These are phyloP conservation scores for Labia minor DNA, from an alignment of 2,888 invertebrate genomes.

Conservation along the genomic window DNA sequence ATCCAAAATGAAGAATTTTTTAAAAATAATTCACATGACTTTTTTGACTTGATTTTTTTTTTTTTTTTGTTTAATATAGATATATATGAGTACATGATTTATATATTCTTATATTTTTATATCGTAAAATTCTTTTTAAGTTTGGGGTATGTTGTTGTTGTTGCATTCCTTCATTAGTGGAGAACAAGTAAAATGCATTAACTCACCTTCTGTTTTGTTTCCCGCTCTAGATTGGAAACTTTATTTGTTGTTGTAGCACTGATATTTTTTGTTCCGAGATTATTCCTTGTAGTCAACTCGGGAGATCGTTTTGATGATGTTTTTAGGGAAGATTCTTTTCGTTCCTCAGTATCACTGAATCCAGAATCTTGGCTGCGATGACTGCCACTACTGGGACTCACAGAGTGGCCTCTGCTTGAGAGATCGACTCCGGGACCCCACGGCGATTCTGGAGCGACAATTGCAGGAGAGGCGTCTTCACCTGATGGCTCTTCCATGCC, in stretches of 20 bases:
- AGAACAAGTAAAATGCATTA: no score
- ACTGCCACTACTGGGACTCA: conserved; percentile 46
- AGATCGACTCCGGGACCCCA: conserved; percentile 44
- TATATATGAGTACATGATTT: no score
- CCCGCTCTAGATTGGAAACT: not conserved
- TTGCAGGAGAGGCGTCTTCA: conserved; percentile 16
- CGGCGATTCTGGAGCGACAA: conserved; percentile 34
- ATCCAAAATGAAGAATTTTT: no score
- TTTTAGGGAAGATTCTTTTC: conserved; percentile 42
- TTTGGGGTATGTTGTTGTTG: no score
- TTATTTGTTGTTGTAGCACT: not conserved
- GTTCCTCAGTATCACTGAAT: conserved; percentile 60
- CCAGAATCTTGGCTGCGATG: conserved; percentile 71
- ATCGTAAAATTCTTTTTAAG: no score
- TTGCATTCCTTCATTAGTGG: no score
- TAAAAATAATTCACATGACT: no score
- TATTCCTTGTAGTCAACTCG: not conserved
- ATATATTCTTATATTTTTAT: no score
- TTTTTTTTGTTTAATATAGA: no score
- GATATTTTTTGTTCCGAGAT: not conserved
- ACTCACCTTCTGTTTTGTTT: not conserved
- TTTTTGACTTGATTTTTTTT: no score
- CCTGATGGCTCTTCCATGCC: conserved; percentile 27
- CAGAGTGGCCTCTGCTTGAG: conserved; percentile 31
- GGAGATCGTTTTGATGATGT: conserved; percentile 36